Base-by-base conservation (phyloP, 2,797 vertebrate species). In the Clarias fuscus region DNA sequence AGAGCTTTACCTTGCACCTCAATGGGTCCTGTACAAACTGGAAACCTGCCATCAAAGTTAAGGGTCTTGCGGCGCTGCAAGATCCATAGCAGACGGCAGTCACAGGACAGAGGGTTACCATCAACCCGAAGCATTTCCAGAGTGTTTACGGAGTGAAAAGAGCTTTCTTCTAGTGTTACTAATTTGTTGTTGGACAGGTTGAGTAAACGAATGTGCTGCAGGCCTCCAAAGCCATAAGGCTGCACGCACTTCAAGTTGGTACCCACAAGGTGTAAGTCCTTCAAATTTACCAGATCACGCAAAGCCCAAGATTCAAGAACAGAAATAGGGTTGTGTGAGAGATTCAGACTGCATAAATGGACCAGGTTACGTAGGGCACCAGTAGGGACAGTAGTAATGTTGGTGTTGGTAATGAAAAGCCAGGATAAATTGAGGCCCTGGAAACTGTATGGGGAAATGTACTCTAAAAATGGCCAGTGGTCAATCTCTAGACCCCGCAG, bases 21-120 rank as follows among this genome's bases (percentile, higher is more conserved):
- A 0, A 96, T 94, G 0, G 98, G 98, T 0, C 93, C 93, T 87
- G 95, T 93, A 84, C 98, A 99, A 89, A 97, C 94, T 0, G 98
- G 98, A 22, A 96, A 96, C 27, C 95, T 95, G n/a, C 96, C 94
- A 0, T 99, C 97, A 0, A 99, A 99, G 92, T 98, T 97, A 10
- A 99, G 96, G 0, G 97, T 98, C 94, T 99, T 98, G 33, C 97
- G 95, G 0, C 97, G 97, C 92, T 99, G 98, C 89, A 99, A 95
- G 90, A 99, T 97, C 98, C 98, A 99, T 18, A 99, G 96, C 70
- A 99, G 94, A 65, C 98, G 97, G 87, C 98, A 99, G 93, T 99
- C 98, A 0, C 98, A 99, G 82, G 97, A 96, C 88, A 99, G 92
- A 7, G 98, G 98, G 92, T 99, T 99, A 61, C 94, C 95, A 84